phyloP scores from a whole-genome alignment of 1,140 invertebrate species.

The Physella acuta region DNA sequence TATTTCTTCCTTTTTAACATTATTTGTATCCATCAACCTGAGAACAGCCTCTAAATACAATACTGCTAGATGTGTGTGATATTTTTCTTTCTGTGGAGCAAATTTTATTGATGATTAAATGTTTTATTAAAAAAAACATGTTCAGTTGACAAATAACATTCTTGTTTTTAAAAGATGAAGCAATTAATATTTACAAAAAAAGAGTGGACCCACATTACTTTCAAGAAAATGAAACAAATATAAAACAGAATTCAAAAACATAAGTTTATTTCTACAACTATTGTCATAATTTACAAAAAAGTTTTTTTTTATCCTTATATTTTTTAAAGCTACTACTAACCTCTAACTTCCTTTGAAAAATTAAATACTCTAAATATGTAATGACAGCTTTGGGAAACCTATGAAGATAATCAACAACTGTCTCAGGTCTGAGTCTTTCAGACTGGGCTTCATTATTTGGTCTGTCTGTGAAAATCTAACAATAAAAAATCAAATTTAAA shows the following conservation, averaged over 20 bases:
- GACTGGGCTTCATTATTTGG: slow-evolving; percentile 49
- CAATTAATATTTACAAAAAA: too few species aligned
- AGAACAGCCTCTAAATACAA: slow-evolving; percentile 62
- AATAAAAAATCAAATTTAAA: too few species aligned
- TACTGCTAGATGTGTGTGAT: slow-evolving; percentile 63
- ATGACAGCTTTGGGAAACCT: slow-evolving; percentile 61
- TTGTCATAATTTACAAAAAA: neutral
- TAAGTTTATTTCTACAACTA: neutral
- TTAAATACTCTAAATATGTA: slow-evolving; percentile 62
- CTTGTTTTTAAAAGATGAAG: too few species aligned
- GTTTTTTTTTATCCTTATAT: too few species aligned
- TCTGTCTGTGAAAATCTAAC: slow-evolving; percentile 60
- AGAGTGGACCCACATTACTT: too few species aligned
- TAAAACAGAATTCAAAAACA: neutral
- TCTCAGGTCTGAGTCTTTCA: slow-evolving; percentile 59
- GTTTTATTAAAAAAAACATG: too few species aligned
- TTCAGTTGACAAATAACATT: too few species aligned
- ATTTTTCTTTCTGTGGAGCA: slow-evolving; percentile 62
- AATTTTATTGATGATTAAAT: too few species aligned
- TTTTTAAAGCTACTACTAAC: too few species aligned
- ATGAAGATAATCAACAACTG: slow-evolving; percentile 60
- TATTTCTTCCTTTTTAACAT: slow-evolving; percentile 45
- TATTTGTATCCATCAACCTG: slow-evolving; percentile 48
- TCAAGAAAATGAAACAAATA: neutral
- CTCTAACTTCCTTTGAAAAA: slow-evolving; percentile 54